Conservation (phyloP, 2,797 vertebrate species). For the Adelosebastes latens region DNA sequence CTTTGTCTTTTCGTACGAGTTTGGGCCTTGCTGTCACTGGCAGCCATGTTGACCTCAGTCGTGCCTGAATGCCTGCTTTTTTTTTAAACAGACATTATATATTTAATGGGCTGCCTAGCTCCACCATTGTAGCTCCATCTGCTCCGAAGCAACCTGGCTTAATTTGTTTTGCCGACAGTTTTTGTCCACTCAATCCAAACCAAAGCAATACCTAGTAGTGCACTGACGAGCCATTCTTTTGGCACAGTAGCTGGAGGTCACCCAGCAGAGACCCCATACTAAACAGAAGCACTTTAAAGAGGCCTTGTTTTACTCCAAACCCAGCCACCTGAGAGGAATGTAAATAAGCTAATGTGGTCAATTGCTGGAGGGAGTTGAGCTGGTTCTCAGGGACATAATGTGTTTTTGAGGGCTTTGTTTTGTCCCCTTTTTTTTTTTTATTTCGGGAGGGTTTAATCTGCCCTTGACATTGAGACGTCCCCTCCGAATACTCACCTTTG, state of each 20-base stretch:
- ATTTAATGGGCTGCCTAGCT: background rate
- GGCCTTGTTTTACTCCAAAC: conserved; percentile 52
- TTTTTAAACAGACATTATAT: background rate
- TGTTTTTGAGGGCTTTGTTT: conserved; percentile 51
- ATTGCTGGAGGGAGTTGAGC: conserved; percentile 21
- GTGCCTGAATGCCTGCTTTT: background rate
- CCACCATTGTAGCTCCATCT: background rate
- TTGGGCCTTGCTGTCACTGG: background rate
- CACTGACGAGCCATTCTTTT: conserved; percentile 42
- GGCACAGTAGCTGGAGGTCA: conserved; percentile 28
- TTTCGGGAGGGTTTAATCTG: conserved; percentile 10
- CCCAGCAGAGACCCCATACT: conserved; percentile 37
- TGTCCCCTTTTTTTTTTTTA: conserved; percentile 11
- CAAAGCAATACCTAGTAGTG: conserved; percentile 58
- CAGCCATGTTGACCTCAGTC: background rate
- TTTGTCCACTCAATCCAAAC: conserved; percentile 15
- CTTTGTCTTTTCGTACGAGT: background rate
- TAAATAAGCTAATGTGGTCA: conserved; percentile 39
- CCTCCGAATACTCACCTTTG: background rate
- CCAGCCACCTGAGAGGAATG: conserved; percentile 47
- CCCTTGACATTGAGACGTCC: background rate
- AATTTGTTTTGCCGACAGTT: background rate
- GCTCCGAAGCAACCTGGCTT: background rate
- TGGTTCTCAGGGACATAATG: conserved; percentile 70
- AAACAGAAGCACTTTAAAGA: conserved; percentile 65